Base-by-base conservation (phyloP, 1,140 invertebrate genomes). In the Achatina immaculata region DNA sequence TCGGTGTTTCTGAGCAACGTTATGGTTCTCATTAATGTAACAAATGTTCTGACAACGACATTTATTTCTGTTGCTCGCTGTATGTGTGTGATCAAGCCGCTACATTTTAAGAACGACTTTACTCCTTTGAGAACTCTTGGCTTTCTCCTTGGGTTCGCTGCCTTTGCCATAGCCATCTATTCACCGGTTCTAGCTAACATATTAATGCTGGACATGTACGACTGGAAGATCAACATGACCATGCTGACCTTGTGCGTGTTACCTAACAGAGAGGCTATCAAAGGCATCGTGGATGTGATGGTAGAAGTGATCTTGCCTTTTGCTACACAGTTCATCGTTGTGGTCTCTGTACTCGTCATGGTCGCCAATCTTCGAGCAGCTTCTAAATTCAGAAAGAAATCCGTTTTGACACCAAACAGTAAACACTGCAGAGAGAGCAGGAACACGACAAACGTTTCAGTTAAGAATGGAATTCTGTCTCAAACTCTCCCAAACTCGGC, bases 141-240 rank as follows among this genome's bases (percentile, higher is more conserved):
- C 21, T 28, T 43, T 21, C 40, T 78, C 3, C 21, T 45, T 11
- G 55, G 14, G 3, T 65, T 65, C 16, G 2, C 11, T 16, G 4
- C 51, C 6, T 65, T 78, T 51, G 4, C 9, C 21, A 7, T 9
- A 14, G 45, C 38, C 6, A n/a, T 43, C 16, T 78, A 78, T 58
- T n/a, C 58, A 21, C 75, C 62, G 24, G 40, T 78, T 65, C 42
- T 78, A 1, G 36, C 42, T 4, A 34, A 78, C 24, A 78, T 66
- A 36, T 55, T 31, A 16, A 55, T 78, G 21, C 14, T 45, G 4
- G 40, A 4, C 19, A 66, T 38, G 36, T 51, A 66, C 24, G 62
- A 66, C 42, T 3, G 14, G 9, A 28, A 4, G 21, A 28, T 11
- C n/a, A 78, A 78, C 42, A 28, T 28, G 24, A 28, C 75, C 16